A percentile compares a stretch with the other conserved stretches of the same genome.
Evolutionary conservation across 2,888 invertebrate genomes (phyloP).

Genomic region (Noctua janthina): DNA sequence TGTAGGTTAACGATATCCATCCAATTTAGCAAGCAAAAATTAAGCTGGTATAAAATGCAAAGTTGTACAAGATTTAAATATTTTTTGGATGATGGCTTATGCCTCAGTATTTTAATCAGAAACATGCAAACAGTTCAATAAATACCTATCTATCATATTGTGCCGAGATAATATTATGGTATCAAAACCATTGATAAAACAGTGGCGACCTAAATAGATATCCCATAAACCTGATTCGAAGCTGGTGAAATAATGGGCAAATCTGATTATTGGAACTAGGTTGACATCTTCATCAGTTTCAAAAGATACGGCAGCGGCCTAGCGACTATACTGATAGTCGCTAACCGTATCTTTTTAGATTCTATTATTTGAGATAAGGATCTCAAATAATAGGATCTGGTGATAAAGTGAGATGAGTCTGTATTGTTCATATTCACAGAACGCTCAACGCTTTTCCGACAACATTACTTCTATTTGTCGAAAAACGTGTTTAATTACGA

Average conservation of each 20-base stretch:
- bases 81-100: not conserved
- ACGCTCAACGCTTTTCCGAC: constrained; percentile 3
- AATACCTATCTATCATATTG: not conserved
- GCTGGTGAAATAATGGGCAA: constrained; percentile 1
- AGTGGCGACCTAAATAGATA: constrained; percentile 31
- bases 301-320: constrained; percentile 22
- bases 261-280: constrained; percentile 22
- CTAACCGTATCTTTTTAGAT: no score
- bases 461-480: constrained; percentile 13
- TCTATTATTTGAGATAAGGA: not conserved
- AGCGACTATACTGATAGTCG: not conserved
- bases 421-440: constrained; percentile 8
- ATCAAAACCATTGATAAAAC: constrained; percentile 29
- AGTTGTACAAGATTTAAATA: not conserved
- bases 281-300: constrained; percentile 22
- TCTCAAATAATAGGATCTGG: constrained; percentile 17
- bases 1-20: constrained; percentile 10
- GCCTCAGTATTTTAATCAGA: not conserved
- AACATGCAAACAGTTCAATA: constrained; percentile 9
- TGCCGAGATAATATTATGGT: constrained; percentile 17
- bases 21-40: not conserved
- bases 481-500: constrained; percentile 44
- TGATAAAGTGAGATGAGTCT: constrained; percentile 28
- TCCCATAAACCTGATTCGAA: not conserved
- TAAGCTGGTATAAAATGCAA: not conserved